Base-by-base conservation (phyloP, 2,113 vertebrate genomes). In the Galbula dea region DNA sequence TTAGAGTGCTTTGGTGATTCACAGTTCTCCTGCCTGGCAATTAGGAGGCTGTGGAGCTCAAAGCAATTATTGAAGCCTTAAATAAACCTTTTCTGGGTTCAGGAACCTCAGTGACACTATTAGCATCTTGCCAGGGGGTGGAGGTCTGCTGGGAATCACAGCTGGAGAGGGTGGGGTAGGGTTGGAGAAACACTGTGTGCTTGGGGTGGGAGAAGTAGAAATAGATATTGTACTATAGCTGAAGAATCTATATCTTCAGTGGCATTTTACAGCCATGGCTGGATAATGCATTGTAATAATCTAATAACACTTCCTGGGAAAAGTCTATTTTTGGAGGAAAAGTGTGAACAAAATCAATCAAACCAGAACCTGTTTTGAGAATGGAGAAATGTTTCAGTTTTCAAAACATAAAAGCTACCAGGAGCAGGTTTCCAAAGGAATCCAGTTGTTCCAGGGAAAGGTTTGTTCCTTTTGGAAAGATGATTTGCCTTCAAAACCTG, bases 251-350 rank as follows among this genome's bases (percentile, higher is more conserved):
- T 57, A 34, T 59, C 55, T 32, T 72, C 43, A 9, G 36, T 87
- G 86, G 15, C 89, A 15, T 59, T 92, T 90, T 79, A 49, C 87
- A 89, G 54, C 67, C 15, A 10, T 51, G 48, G 46, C 45, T 21
- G 62, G 74, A 48, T 30, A 72, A 61, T 65, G 48, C 18, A 65
- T 80, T 76, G 62, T 65, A 88, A 79, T 68, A 87, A 78, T 57
- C 68, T 32, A 79, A 91, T 58, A 88, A 41, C 54, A 58, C 62
- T 46, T 85, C 71, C 89, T 51, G 32, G 68, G 66, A 18, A 82
- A 89, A 83, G 55, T 18, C 54, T 87, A 76, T 94, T 94, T 95
- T 76, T 75, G 89, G 82, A 43, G 59, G 34, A 80, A 89, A 94
- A 93, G 74, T 79, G 76, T 71, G 87, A 52, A 48, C 10, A 48